A percentile compares a stretch with the other conserved stretches of the same genome.
Conservation (phyloP, 2,888 invertebrate species). For the Amorpha juglandis region DNA sequence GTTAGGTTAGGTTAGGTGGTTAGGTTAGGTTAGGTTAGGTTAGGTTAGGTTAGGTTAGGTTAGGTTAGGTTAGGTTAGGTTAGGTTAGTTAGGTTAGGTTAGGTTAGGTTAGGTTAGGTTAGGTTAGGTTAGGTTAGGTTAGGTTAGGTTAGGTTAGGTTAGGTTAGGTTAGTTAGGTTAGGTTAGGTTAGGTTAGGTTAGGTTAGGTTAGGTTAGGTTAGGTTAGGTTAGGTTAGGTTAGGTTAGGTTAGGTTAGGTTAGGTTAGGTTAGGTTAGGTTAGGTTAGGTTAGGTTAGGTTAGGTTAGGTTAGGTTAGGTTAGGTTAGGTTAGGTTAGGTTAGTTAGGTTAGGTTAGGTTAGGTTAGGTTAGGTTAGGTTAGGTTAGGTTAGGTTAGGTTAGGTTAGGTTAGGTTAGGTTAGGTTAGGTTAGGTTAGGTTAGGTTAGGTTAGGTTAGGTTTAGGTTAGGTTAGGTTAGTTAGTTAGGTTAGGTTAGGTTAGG, state of each 20-base stretch:
- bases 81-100: slow-evolving; percentile 29
- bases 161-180: slow-evolving; percentile 34
- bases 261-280: slow-evolving; percentile 33
- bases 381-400: slow-evolving; percentile 27
- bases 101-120: slow-evolving; percentile 32
- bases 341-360: slow-evolving; percentile 34
- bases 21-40: slow-evolving; percentile 29
- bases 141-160: slow-evolving; percentile 33
- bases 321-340: slow-evolving; percentile 39
- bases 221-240: slow-evolving; percentile 5
- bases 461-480: slow-evolving; percentile 30
- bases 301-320: slow-evolving; percentile 39
- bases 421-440: slow-evolving; percentile 38
- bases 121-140: slow-evolving; percentile 32
- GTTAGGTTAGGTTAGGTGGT: slow-evolving; percentile 25
- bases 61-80: slow-evolving; percentile 4
- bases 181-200: slow-evolving; percentile 36
- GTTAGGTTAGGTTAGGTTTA: slow-evolving; percentile 38
- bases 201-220: slow-evolving; percentile 6
- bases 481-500: slow-evolving; percentile 35
- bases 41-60: slow-evolving; percentile 29
- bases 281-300: slow-evolving; percentile 38
- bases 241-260: slow-evolving; percentile 35
- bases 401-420: slow-evolving; percentile 34
- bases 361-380: slow-evolving; percentile 9